Evolutionary conservation across 2,113 vertebrate species (phyloP), one percentile per base, ranked within the genome.

Genomic region (Colinus virginianus): DNA sequence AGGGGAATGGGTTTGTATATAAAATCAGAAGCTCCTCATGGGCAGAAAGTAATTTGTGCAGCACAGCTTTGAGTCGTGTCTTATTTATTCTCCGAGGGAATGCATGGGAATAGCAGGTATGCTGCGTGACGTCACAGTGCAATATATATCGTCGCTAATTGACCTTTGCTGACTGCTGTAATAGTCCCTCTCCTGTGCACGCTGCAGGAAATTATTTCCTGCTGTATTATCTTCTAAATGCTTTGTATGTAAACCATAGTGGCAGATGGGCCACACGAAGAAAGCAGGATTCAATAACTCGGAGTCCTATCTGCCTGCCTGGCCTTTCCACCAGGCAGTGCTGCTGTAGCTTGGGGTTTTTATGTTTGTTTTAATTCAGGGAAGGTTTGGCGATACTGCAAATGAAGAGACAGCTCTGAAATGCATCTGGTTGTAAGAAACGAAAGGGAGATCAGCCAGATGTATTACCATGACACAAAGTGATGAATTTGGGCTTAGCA

Each of bases 1-100:
- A 38, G 21, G 75, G 78, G 38, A 13, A 3, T 16, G 46, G 46
- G 56, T 17, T 40, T 7, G 26, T 8, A 4, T 38, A 6, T 81
- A 90, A 93, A 78, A 87, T 91, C 53, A 77, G 88, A 61, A 89
- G 38, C 69, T 70, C 55, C 74, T 62, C 3, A 3, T 5, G 30
- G 90, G 84, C 85, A 25, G 23, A 28, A 6, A 74, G 88, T 32
- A 3, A 28, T 90, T 40, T 22, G 66, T 36, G 48, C 70, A 13
- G 88, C 51, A 32, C 88, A 48, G 84, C 79, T 66, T 48, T 11
- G 49, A 46, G 45, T 23, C 38, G 67, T 46, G 67, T 42, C 56
- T 28, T 71, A 28, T 74, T 56, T n/a, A 23, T 78, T 91, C 92
- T 92, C 49, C 43, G 3, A 78, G 87, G 68, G 74, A 43, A 36